These are phyloP conservation scores for Sebastes reedi DNA, from an alignment of 2,797 vertebrate species.

Conservation along the genomic window DNA sequence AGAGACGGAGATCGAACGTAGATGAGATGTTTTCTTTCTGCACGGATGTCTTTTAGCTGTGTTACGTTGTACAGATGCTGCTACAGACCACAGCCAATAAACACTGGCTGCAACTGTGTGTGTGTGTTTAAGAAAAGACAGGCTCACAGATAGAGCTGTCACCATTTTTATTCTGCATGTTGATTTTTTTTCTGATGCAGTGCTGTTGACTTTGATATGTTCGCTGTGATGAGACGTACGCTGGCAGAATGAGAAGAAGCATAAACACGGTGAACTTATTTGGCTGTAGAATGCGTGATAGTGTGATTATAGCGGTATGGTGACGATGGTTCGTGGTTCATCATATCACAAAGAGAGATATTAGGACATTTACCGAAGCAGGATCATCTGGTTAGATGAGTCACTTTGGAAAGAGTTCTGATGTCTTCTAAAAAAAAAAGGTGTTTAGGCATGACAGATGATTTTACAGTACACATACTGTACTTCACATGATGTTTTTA, in stretches of 20 bases:
- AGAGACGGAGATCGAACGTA: not conserved
- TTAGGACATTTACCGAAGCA: not conserved
- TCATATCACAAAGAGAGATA: not conserved
- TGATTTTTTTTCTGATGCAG: conserved; percentile 45
- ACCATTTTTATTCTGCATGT: conserved; percentile 12
- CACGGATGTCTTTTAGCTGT: not conserved
- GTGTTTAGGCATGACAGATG: too few species aligned
- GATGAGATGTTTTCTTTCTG: conserved; percentile 5
- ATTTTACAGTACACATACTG: not conserved
- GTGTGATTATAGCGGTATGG: not conserved
- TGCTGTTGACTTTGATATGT: conserved; percentile 50
- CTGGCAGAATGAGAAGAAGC: conserved; percentile 32
- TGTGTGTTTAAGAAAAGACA: conserved; percentile 18
- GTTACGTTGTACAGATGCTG: conserved; percentile 10
- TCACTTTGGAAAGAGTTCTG: not conserved
- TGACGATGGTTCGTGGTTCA: not conserved
- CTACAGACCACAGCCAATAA: conserved; percentile 18
- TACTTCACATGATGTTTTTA: not conserved
- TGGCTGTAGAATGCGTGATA: not conserved
- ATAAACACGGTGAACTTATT: conserved; percentile 4
- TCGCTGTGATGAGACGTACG: conserved; percentile 27
- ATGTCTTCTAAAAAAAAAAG: too few species aligned
- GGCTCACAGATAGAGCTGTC: conserved; percentile 34
- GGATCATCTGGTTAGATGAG: not conserved
- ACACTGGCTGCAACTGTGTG: conserved; percentile 15